Evolutionary conservation across 2,797 vertebrate genomes (phyloP), one percentile per base, ranked within the genome.

Genomic region (Holocentrus rufus): DNA sequence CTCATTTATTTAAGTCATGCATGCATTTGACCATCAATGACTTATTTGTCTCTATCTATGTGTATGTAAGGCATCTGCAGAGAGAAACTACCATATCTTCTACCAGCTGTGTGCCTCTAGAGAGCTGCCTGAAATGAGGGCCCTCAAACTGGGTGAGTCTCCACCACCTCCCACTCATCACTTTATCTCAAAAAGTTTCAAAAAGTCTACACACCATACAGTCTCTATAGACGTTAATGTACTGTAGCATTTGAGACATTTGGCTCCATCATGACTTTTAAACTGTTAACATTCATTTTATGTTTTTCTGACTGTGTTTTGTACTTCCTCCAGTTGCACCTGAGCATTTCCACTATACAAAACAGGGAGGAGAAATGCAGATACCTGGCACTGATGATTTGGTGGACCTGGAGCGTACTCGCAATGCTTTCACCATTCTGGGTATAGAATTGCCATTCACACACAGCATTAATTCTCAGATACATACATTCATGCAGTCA

Each of bases 71-170:
- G 91, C 88, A 0, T 68, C 91, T 27, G 73, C 89, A 0, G 95
- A 95, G 85, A 94, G 93, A 70, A 95, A 95, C 85, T 95, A 95
- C 55, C 95, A 95, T 49, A 93, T 95, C 86, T 95, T 95, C 91
- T 96, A 95, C 80, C 95, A 96, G 83, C 92, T 96, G 77, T 96
- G 95, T 74, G 93, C 94, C 18, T 93, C 92, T 0, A 93, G 93
- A 76, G 30, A 92, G 8, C 84, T 95, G 70, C 93, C 93, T 0
- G 93, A 96, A 81, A 87, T 95, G 88, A 94, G 90, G 76, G 69
- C 78, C 30, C 88, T 95, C 54, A 90, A 85, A 75, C 91, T 96
- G 63, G 62, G 93, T 95, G 84, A 93, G 91, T 42, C 2, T 23
- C 20, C 4, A 27, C 53, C 27, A 44, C 50, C 47, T 5, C n/a